phyloP scores from a whole-genome alignment of 2,113 vertebrate genomes.

The Cinclus cinclus region DNA sequence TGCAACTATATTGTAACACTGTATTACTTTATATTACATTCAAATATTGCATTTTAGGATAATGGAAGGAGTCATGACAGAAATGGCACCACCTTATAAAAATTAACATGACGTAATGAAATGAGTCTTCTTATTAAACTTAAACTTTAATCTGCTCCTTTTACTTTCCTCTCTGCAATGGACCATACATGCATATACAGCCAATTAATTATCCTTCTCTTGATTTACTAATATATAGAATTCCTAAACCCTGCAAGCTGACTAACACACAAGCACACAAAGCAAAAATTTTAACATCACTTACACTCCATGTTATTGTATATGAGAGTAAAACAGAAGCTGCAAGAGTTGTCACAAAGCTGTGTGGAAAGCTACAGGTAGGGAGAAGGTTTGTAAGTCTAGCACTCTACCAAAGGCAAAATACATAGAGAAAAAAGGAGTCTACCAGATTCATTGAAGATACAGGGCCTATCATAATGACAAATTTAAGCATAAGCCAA shows the following conservation, averaged over 20 bases:
- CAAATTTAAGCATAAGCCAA: not conserved
- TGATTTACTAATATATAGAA: not conserved
- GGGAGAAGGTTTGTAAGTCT: not conserved
- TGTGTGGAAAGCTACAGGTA: not conserved
- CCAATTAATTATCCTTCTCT: not conserved
- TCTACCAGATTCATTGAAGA: not conserved
- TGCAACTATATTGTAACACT: not conserved
- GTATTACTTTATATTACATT: not conserved
- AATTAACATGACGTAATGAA: not conserved
- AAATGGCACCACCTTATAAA: not conserved
- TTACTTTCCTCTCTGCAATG: not conserved
- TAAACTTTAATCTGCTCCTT: not conserved
- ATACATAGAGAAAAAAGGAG: not conserved
- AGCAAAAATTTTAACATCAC: not conserved
- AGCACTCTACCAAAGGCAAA: not conserved
- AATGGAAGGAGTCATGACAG: not conserved
- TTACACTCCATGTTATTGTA: not conserved
- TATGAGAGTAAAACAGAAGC: not conserved
- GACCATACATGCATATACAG: not conserved
- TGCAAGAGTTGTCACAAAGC: not conserved
- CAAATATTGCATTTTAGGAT: not conserved
- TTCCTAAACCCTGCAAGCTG: not conserved
- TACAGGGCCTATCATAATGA: not conserved
- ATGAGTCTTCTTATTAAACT: not conserved
- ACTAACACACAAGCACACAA: accelerated